Evolutionary conservation across 2,797 vertebrate species (phyloP).

Genomic region (Cyclopterus lumpus): DNA sequence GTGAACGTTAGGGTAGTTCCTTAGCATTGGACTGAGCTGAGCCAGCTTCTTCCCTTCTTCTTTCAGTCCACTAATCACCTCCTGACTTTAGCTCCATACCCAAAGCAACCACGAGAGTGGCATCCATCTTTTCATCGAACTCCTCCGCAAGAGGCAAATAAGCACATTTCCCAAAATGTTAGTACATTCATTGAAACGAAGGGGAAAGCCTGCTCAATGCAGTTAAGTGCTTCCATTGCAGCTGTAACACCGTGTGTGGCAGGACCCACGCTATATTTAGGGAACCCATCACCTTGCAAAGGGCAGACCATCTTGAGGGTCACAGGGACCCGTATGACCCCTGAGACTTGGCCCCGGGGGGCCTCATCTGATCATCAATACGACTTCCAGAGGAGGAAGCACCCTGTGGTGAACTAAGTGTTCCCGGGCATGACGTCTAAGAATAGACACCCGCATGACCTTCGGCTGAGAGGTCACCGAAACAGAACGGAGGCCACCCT

Average conservation of each 20-base stretch:
- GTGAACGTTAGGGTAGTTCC: background rate
- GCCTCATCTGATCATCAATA: constrained; percentile 23
- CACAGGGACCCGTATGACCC: constrained; percentile 26
- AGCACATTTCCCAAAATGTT: background rate
- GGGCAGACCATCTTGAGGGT: constrained; percentile 24
- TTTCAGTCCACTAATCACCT: background rate
- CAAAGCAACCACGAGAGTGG: background rate
- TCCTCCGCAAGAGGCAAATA: background rate
- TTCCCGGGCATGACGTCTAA: constrained; percentile 40
- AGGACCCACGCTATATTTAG: constrained; percentile 46
- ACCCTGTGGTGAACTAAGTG: constrained; percentile 6
- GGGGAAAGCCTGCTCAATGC: constrained; percentile 4
- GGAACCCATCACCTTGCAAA: constrained; percentile 46
- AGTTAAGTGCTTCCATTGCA: constrained; percentile 19
- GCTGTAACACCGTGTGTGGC: constrained; percentile 58
- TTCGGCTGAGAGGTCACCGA: constrained; percentile 56
- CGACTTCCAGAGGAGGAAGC: constrained; percentile 42
- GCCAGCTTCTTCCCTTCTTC: background rate
- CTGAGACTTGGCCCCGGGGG: background rate
- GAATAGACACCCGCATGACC: constrained; percentile 61
- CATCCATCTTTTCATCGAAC: background rate
- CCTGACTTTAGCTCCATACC: background rate
- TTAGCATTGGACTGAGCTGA: background rate
- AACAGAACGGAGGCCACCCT: constrained; percentile 47
- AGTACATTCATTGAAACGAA: constrained; percentile 3